Evolutionary conservation across 1,140 invertebrate genomes (phyloP).

Genomic region (Drosophila sucinea): DNA sequence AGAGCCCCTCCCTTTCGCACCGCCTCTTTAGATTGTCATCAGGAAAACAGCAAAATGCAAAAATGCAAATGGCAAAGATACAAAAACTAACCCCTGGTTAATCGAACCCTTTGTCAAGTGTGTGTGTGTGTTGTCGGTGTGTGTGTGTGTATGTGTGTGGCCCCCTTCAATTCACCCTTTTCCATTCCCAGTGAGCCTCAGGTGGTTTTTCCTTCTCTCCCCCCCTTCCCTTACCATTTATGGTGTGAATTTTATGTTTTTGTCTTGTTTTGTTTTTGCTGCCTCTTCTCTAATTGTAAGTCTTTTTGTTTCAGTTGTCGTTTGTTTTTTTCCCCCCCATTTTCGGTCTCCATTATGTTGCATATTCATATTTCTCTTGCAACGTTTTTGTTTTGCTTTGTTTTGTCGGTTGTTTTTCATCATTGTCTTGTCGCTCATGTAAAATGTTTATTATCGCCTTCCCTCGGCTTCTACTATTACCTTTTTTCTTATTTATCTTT

Average conservation of each 20-base stretch:
- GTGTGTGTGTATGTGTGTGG: not conserved
- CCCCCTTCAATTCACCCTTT: not conserved
- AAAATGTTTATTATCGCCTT: conserved; percentile 55
- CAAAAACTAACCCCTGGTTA: conserved; percentile 6
- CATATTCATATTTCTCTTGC: conserved; percentile 63
- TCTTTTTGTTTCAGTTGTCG: conserved; percentile 9
- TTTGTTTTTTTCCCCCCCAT: not conserved
- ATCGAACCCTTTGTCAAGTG: conserved; percentile 13
- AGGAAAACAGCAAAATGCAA: conserved; percentile 3
- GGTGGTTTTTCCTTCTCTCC: conserved; percentile 18
- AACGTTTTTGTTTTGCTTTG: conserved; percentile 39
- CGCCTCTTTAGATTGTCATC: conserved; percentile 1
- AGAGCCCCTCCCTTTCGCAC: not conserved
- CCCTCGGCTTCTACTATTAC: conserved; percentile 30
- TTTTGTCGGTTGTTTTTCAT: conserved; percentile 20
- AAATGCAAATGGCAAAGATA: conserved; percentile 9
- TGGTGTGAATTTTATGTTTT: conserved; percentile 15
- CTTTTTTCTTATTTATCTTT: conserved; percentile 34
- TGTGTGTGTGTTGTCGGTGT: not conserved
- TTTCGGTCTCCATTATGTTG: conserved; percentile 16
- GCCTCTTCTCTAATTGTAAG: conserved; percentile 1
- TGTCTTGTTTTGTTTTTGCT: conserved; percentile 8
- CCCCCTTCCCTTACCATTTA: not conserved
- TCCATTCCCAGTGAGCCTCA: conserved; percentile 16
- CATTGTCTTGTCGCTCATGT: conserved; percentile 44